These are phyloP conservation scores for Rafetus swinhoei DNA, from an alignment of 2,113 vertebrate species.

Conservation along the genomic window DNA sequence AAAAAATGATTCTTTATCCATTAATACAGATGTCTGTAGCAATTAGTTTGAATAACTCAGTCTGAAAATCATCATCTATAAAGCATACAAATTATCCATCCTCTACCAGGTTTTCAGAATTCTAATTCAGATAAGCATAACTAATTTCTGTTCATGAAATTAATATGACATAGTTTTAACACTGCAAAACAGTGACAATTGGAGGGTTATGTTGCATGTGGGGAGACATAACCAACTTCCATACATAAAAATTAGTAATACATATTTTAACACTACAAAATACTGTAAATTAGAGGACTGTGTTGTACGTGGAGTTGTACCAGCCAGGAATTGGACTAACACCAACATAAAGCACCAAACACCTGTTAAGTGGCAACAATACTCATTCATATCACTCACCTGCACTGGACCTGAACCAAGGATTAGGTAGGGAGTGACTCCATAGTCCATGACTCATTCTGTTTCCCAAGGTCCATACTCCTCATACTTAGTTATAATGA, in stretches of 20 bases:
- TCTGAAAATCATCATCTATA: neutral
- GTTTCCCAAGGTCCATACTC: too few species aligned
- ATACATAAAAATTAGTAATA: too few species aligned
- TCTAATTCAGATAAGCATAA: neutral
- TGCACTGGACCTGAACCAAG: too few species aligned
- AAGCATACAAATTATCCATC: neutral
- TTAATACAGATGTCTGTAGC: neutral
- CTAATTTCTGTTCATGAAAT: neutral
- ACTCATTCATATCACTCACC: too few species aligned
- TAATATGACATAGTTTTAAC: neutral
- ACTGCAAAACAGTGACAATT: neutral
- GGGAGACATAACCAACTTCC: too few species aligned
- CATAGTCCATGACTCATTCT: too few species aligned
- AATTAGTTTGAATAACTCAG: neutral
- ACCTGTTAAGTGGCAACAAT: neutral
- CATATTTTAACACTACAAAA: too few species aligned
- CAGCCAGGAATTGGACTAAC: neutral
- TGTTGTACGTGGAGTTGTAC: neutral
- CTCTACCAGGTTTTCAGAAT: neutral
- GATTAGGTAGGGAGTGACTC: too few species aligned
- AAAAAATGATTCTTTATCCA: neutral
- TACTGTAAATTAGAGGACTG: neutral
- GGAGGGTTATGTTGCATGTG: too few species aligned
- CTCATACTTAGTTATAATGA: too few species aligned
- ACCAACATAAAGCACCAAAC: neutral